phyloP scores from a whole-genome alignment of 2,888 invertebrate genomes.

The Scaptomyza caliginosa region DNA sequence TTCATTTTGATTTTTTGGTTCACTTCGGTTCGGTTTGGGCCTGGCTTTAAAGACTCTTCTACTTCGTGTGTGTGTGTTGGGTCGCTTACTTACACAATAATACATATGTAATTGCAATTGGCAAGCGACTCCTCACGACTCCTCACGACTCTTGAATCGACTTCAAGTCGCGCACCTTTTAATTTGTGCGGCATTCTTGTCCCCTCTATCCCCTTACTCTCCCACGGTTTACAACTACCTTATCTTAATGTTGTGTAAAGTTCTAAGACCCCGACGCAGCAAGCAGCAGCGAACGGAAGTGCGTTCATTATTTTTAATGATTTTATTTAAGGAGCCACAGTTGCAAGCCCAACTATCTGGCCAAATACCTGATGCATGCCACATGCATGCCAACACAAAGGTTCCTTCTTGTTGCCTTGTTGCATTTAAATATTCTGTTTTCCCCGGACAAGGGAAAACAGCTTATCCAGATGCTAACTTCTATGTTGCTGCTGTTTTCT shows the following conservation, averaged over 20 bases:
- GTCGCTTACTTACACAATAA: slow-evolving; percentile 37
- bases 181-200: slow-evolving; percentile 71
- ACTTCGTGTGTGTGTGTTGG: background rate
- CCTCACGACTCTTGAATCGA: slow-evolving; percentile 53
- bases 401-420: slow-evolving; percentile 8
- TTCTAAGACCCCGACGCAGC: slow-evolving; percentile 67
- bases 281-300: slow-evolving; percentile 62
- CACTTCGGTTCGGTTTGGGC: slow-evolving; percentile 22
- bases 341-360: slow-evolving; percentile 19
- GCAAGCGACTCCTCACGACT: slow-evolving; percentile 56
- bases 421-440: slow-evolving; percentile 51
- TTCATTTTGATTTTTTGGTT: slow-evolving; percentile 49
- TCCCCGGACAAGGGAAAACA: slow-evolving; percentile 34
- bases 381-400: background rate
- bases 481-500: background rate
- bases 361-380: slow-evolving; percentile 17
- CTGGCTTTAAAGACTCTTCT: background rate
- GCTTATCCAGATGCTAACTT: slow-evolving; percentile 46
- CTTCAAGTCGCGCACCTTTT: slow-evolving; percentile 66
- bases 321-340: slow-evolving; percentile 63
- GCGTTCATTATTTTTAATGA: slow-evolving; percentile 78
- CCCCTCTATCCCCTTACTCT: slow-evolving; percentile 2
- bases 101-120: slow-evolving; percentile 75
- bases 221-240: slow-evolving; percentile 29
- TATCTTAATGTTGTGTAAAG: slow-evolving; percentile 70